Conservation (phyloP, 2,888 invertebrate genomes). For the Drosophila histrio region DNA sequence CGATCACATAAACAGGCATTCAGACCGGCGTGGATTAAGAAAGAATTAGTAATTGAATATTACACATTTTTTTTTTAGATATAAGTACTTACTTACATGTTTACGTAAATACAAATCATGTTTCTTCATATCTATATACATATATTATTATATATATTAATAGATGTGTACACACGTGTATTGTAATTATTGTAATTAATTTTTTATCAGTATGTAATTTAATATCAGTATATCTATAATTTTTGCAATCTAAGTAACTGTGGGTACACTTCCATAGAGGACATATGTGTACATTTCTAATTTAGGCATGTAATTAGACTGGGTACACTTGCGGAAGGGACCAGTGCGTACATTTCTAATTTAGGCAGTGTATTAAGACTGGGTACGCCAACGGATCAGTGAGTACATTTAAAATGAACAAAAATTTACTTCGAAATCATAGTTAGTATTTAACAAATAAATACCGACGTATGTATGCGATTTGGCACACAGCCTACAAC, state of each 20-base stretch:
- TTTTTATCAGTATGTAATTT: too few relatives aligned
- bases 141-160: too few relatives aligned
- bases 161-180: too few relatives aligned
- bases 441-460: not conserved
- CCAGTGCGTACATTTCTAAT: not conserved
- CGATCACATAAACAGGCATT: conserved; percentile 15
- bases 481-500: not conserved
- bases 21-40: conserved; percentile 1
- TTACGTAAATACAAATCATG: too few relatives aligned
- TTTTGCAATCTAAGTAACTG: too few relatives aligned
- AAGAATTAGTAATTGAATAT: conserved; percentile 1
- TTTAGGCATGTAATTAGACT: not conserved
- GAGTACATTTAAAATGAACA: not conserved
- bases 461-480: not conserved
- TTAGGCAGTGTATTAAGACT: not conserved
- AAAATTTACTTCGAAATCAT: not conserved
- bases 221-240: too few relatives aligned
- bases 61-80: not conserved
- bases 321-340: not conserved
- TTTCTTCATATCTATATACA: too few relatives aligned
- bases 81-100: too few relatives aligned
- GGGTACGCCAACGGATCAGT: not conserved
- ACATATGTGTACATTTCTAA: not conserved
- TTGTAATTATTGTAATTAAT: too few relatives aligned
- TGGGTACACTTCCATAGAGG: not conserved